Conservation (phyloP, 2,113 vertebrate genomes). For the Natator depressus region DNA sequence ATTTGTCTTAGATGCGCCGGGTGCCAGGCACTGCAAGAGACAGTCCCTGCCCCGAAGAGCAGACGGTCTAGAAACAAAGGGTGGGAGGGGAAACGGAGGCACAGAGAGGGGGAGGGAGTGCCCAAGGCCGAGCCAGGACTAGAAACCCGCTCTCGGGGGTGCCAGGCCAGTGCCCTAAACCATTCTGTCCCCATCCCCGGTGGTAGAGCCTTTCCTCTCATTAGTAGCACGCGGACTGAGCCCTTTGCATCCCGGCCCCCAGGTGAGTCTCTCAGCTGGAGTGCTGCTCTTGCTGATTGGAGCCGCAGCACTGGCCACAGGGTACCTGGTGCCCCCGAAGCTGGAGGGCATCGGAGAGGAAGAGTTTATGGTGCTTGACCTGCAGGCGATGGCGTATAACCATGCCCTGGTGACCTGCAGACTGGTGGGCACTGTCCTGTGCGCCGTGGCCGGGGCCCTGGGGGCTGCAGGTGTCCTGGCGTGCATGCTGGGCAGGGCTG, state of each 20-base stretch:
- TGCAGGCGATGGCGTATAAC: slow-evolving; percentile 65
- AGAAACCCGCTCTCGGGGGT: neutral
- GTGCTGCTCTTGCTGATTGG: slow-evolving; percentile 70
- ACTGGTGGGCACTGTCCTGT: slow-evolving; percentile 57
- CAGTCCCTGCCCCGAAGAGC: neutral
- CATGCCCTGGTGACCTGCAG: slow-evolving; percentile 51
- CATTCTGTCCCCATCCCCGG: neutral
- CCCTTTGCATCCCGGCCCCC: neutral
- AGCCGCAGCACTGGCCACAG: slow-evolving; percentile 40
- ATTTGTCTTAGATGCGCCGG: neutral
- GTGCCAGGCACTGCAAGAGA: neutral
- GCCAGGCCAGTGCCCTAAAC: neutral
- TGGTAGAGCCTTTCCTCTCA: neutral
- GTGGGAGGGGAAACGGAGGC: neutral
- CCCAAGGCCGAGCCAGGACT: neutral
- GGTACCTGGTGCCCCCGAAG: slow-evolving; percentile 67
- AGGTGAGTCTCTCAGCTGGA: slow-evolving; percentile 63
- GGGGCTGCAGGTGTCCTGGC: slow-evolving; percentile 57
- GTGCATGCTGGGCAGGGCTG: neutral
- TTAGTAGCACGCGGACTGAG: neutral
- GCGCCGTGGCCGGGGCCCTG: neutral
- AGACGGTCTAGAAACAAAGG: neutral
- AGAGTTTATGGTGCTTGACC: slow-evolving; percentile 69
- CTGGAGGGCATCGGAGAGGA: slow-evolving; percentile 69
- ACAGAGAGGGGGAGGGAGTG: too few species aligned